phyloP scores from a whole-genome alignment of 2,113 vertebrate species.

The Carassius auratus region DNA sequence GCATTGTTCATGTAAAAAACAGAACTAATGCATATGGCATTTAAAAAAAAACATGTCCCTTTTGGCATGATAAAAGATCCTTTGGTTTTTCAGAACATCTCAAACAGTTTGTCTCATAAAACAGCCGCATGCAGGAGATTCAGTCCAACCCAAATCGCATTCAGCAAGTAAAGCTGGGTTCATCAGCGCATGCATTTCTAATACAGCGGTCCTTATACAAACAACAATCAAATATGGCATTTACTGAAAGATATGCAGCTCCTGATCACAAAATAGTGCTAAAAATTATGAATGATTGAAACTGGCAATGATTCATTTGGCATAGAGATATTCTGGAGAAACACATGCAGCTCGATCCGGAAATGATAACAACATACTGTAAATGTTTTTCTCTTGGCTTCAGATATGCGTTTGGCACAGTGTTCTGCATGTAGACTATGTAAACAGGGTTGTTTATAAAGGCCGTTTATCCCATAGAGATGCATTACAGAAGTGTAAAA shows the following conservation, averaged over 20 bases:
- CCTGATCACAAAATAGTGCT: background rate
- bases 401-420: background rate
- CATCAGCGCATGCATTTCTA: background rate
- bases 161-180: background rate
- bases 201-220: background rate
- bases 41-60: background rate
- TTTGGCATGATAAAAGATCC: background rate
- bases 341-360: background rate
- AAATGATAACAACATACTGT: background rate
- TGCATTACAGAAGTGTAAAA: background rate
- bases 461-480: background rate
- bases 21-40: background rate
- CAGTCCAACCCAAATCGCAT: background rate
- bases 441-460: background rate
- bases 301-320: conserved; percentile 22
- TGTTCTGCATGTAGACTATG: background rate
- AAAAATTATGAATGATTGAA: background rate
- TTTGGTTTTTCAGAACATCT: background rate
- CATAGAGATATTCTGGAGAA: background rate
- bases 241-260: background rate
- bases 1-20: too few species aligned
- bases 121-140: background rate
- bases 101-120: background rate
- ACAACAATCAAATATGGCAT: background rate
- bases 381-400: background rate